phyloP scores from a whole-genome alignment of 2,797 vertebrate species.

The Furcifer pardalis region DNA sequence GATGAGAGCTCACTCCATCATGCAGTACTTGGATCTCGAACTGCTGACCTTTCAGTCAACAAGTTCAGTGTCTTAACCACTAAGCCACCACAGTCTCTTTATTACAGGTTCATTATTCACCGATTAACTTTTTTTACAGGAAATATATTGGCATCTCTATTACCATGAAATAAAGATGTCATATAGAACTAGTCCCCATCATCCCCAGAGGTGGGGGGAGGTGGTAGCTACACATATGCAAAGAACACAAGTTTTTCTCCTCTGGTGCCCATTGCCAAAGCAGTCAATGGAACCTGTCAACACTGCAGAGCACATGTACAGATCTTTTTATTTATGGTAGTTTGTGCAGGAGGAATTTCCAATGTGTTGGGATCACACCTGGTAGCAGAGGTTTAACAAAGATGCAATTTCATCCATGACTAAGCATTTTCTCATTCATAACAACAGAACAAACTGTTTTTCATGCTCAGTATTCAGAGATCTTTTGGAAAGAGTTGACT shows the following conservation, averaged over 20 bases:
- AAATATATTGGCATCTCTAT: not conserved
- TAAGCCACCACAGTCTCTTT: too few species aligned
- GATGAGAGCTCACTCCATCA: too few species aligned
- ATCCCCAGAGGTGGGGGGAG: not conserved
- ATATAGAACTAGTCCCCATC: not conserved
- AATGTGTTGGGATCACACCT: not conserved
- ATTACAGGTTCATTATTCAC: too few species aligned
- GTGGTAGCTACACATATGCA: not conserved
- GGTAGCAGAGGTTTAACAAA: slow-evolving; percentile 10
- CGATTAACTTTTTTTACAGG: not conserved
- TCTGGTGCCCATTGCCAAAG: not conserved
- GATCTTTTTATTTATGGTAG: not conserved
- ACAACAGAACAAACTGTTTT: slow-evolving; percentile 6
- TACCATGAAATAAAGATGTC: not conserved
- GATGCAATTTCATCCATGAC: not conserved
- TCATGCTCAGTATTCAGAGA: slow-evolving; percentile 19
- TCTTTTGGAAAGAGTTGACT: slow-evolving; percentile 46
- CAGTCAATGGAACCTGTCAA: not conserved
- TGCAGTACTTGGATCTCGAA: too few species aligned
- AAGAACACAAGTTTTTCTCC: not conserved
- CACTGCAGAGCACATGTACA: not conserved
- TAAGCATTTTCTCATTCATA: slow-evolving; percentile 24
- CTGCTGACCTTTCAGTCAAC: too few species aligned
- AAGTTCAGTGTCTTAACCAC: too few species aligned
- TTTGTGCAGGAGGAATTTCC: not conserved